These are phyloP conservation scores for fruit fly (Drosophila melanogaster) DNA, from an alignment of 1,140 invertebrate genomes.

Conservation along the genomic window DNA sequence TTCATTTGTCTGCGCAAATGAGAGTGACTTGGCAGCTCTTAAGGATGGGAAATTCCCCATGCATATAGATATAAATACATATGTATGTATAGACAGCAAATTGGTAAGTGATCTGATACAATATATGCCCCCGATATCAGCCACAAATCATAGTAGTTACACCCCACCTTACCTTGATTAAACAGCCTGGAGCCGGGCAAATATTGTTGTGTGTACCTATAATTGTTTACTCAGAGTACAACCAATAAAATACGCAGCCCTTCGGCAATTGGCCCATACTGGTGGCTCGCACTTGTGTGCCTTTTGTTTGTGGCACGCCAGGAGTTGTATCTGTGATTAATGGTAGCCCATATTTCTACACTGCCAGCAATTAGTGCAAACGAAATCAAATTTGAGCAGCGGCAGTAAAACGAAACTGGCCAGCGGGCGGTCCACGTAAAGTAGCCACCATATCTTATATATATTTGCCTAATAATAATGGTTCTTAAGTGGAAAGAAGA, in stretches of 20 bases:
- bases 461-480: conserved; percentile 74
- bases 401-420: conserved; percentile 27
- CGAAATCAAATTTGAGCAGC: conserved; percentile 74
- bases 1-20: conserved; percentile 2
- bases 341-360: conserved; percentile 69
- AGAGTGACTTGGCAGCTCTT: conserved; percentile 3
- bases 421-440: conserved; percentile 9
- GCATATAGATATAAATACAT: neutral
- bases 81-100: neutral
- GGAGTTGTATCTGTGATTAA: conserved; percentile 64
- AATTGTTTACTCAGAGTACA: conserved; percentile 69
- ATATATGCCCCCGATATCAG: neutral
- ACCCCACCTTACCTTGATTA: conserved; percentile 8
- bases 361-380: conserved; percentile 72
- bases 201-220: conserved; percentile 65
- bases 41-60: neutral
- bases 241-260: conserved; percentile 55
- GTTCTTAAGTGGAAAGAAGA: conserved; percentile 57
- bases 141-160: conserved; percentile 5
- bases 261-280: conserved; percentile 8
- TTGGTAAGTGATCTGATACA: conserved; percentile 36
- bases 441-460: conserved; percentile 29
- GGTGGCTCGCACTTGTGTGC: neutral
- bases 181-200: conserved; percentile 39
- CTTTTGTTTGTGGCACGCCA: conserved; percentile 20